phyloP scores from a whole-genome alignment of 2,113 vertebrate genomes.

The Uria lomvia region DNA sequence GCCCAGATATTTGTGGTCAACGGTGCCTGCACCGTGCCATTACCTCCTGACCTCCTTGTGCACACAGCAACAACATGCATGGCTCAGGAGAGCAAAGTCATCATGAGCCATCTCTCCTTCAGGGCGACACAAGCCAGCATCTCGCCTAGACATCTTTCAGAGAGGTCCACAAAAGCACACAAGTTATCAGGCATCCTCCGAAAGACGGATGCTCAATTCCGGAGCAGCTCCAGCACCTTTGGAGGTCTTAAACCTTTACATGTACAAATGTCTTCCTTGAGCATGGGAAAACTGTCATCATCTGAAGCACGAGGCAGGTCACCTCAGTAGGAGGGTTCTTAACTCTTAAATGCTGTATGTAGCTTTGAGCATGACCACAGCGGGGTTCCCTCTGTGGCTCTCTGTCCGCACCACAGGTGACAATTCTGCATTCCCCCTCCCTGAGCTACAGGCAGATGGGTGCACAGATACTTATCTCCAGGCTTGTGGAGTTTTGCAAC shows the following conservation, averaged over 20 bases:
- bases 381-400: not conserved
- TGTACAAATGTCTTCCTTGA: not conserved
- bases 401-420: not conserved
- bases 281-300: not conserved
- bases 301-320: not conserved
- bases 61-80: not conserved
- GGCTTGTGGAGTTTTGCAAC: slow-evolving; percentile 33
- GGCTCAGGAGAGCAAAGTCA: not conserved
- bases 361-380: not conserved
- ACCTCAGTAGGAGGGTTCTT: not conserved
- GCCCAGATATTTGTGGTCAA: not conserved
- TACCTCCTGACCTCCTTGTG: not conserved
- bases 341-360: not conserved
- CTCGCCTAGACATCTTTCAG: not conserved
- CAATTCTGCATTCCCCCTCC: not conserved
- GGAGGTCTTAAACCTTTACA: not conserved
- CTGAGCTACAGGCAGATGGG: not conserved
- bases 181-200: not conserved
- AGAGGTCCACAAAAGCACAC: not conserved
- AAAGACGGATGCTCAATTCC: not conserved
- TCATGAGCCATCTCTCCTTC: accelerated
- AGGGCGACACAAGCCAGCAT: not conserved
- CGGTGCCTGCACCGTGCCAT: accelerated
- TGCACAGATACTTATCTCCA: not conserved
- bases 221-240: not conserved